Percentiles rank a stretch among this genome's conserved stretches.
phyloP scores from a whole-genome alignment of 2,113 vertebrate genomes.

The Archocentrus centrarchus region DNA sequence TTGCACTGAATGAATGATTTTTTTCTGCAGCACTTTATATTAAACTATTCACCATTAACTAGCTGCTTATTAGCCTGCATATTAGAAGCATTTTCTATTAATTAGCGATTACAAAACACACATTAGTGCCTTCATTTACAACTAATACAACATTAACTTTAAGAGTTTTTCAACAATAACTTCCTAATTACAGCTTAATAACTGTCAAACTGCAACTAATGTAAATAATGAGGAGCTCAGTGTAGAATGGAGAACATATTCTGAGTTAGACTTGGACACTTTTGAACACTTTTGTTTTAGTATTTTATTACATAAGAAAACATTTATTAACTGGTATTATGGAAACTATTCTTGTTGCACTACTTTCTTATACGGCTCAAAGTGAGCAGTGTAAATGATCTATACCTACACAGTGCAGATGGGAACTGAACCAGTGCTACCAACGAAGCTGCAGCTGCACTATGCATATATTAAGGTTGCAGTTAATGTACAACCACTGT shows the following conservation, averaged over 20 bases:
- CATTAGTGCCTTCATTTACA: background rate
- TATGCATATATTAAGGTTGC: background rate
- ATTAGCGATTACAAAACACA: slow-evolving; percentile 1
- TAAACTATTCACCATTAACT: slow-evolving; percentile 1
- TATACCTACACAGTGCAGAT: background rate
- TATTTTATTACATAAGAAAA: slow-evolving; percentile 4
- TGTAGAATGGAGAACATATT: background rate
- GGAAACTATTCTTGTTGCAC: background rate
- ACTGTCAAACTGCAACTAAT: background rate
- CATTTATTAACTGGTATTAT: background rate
- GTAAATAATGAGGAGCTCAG: background rate
- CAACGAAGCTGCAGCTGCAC: background rate
- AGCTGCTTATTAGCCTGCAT: slow-evolving; percentile 4
- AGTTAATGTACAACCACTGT: background rate
- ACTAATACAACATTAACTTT: background rate
- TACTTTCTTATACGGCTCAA: background rate
- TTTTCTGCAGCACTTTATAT: background rate
- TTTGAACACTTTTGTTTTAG: background rate
- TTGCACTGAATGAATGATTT: background rate
- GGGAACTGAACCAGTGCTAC: background rate
- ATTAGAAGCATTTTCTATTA: background rate
- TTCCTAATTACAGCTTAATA: background rate
- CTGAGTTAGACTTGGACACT: background rate
- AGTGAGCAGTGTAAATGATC: background rate
- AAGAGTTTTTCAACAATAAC: background rate